A percentile compares a stretch with the other conserved stretches of the same genome.
Evolutionary conservation across 2,113 vertebrate genomes (phyloP).

Genomic region (Beaufortia kweichowensis): DNA sequence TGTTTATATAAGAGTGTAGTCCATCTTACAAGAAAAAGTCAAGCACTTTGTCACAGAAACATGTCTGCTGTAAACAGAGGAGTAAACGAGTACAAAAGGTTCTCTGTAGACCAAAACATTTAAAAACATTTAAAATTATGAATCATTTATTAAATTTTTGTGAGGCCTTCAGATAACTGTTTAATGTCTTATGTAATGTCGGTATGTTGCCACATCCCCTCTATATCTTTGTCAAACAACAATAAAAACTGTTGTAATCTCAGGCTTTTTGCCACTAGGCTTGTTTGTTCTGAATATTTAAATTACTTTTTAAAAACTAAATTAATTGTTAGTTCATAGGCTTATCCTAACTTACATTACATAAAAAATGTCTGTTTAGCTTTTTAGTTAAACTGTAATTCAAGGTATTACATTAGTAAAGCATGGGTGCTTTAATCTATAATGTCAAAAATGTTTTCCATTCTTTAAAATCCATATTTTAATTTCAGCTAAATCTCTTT

Average conservation of each 20-base stretch:
- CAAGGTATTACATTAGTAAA: too few relatives aligned
- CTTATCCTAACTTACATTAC: too few relatives aligned
- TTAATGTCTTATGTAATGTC: background rate
- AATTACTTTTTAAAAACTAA: too few relatives aligned
- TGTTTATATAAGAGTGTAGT: constrained; percentile 9
- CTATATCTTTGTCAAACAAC: background rate
- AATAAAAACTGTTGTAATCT: background rate
- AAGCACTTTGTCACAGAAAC: constrained; percentile 21
- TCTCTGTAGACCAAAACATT: constrained; percentile 48
- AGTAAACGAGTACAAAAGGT: constrained; percentile 55
- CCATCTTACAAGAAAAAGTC: background rate
- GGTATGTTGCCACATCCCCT: background rate
- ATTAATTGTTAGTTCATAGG: too few relatives aligned
- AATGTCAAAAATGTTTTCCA: too few relatives aligned
- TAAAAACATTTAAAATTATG: constrained; percentile 41
- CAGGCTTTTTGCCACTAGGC: background rate
- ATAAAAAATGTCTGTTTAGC: too few relatives aligned
- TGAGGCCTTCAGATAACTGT: background rate
- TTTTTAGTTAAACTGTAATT: too few relatives aligned
- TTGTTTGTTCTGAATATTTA: background rate
- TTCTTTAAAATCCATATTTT: background rate
- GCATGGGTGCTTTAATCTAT: too few relatives aligned
- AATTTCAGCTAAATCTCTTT: background rate
- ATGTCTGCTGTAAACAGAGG: constrained; percentile 5
- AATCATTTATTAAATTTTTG: constrained; percentile 53